These are phyloP conservation scores for Bujurquina vittata DNA, from an alignment of 2,113 vertebrate genomes.

Conservation along the genomic window DNA sequence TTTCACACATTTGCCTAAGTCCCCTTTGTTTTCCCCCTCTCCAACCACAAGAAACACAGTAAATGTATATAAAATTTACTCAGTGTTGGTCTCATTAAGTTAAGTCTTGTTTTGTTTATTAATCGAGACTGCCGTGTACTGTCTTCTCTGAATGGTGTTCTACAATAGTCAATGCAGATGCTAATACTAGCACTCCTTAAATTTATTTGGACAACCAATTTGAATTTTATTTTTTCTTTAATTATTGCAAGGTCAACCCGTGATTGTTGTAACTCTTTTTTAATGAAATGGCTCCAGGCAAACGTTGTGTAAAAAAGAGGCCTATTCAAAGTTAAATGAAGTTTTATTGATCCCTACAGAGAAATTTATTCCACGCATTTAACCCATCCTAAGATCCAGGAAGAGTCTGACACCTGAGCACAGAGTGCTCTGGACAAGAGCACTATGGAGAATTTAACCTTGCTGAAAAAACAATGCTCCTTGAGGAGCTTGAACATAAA, in stretches of 20 bases:
- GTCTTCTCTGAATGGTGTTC: background rate
- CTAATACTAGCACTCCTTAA: background rate
- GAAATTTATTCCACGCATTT: background rate
- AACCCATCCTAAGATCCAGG: background rate
- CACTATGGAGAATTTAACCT: background rate
- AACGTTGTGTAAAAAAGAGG: background rate
- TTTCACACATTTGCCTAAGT: background rate
- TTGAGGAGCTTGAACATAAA: background rate
- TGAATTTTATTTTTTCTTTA: background rate
- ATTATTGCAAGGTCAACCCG: background rate
- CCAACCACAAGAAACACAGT: background rate
- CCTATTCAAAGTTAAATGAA: background rate
- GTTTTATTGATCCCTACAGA: background rate
- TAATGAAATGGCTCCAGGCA: constrained; percentile 9
- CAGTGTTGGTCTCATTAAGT: constrained; percentile 29
- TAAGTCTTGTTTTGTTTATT: constrained; percentile 21
- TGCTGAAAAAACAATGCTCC: accelerated
- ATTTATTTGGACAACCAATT: constrained; percentile 25
- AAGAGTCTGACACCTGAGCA: background rate
- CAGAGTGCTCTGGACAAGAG: background rate
- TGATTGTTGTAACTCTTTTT: background rate
- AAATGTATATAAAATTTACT: constrained; percentile 14
- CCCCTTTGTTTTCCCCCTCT: background rate
- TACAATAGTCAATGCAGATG: background rate
- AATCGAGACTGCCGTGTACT: background rate